A percentile compares a stretch with the other conserved stretches of the same genome.
These are phyloP conservation scores for Grammomys surdaster DNA, from an alignment of 2,113 vertebrate genomes.

Conservation along the genomic window DNA sequence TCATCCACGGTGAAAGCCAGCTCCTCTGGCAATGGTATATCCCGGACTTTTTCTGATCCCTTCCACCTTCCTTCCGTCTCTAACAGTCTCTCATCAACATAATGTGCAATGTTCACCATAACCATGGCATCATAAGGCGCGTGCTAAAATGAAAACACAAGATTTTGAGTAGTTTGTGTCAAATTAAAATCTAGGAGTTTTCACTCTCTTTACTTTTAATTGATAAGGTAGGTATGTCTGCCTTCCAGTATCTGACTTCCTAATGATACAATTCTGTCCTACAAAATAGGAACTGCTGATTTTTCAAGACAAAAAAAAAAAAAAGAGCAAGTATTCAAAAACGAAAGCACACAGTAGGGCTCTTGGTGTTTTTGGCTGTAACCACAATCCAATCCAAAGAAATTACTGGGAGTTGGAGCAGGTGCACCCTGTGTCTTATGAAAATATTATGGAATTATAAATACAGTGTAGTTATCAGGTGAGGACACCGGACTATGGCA, in stretches of 20 bases:
- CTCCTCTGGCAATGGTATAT: constrained; percentile 91
- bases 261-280: background rate
- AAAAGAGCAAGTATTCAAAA: background rate
- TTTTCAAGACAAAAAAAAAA: background rate
- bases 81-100: constrained; percentile 90
- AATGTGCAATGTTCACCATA: constrained; percentile 89
- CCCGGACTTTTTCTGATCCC: constrained; percentile 91
- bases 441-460: background rate
- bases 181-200: constrained; percentile 14
- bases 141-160: constrained; percentile 89
- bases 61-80: constrained; percentile 94
- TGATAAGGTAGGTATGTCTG: background rate
- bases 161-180: constrained; percentile 2
- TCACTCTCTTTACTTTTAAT: background rate
- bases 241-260: background rate
- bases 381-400: background rate
- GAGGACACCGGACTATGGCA: background rate
- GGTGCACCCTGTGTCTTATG: background rate
- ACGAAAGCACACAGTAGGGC: background rate
- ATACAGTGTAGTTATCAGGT: background rate
- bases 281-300: background rate
- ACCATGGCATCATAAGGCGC: constrained; percentile 96
- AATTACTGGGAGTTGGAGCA: background rate
- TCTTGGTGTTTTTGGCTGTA: background rate
- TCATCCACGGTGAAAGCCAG: constrained; percentile 94